A percentile compares a stretch with the other conserved stretches of the same genome.
phyloP scores from a whole-genome alignment of 2,113 vertebrate species.

The Erpornis zantholeuca region DNA sequence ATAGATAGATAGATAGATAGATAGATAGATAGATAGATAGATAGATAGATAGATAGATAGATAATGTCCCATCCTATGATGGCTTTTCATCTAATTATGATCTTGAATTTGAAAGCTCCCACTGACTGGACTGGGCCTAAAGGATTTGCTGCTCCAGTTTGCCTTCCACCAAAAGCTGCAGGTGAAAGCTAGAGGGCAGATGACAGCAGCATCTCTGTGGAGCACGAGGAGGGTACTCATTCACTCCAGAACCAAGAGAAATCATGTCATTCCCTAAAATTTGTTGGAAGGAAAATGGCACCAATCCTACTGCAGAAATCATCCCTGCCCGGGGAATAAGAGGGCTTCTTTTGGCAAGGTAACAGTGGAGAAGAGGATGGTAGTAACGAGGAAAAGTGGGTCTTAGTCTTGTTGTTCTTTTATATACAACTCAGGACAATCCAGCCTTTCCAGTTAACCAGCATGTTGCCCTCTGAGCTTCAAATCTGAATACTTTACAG shows the following conservation, averaged over 20 bases:
- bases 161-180: neutral
- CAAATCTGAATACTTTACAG: neutral
- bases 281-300: neutral
- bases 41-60: neutral
- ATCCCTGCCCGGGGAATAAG: neutral
- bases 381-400: neutral
- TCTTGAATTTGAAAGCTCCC: neutral
- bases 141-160: neutral
- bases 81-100: neutral
- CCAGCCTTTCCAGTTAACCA: neutral
- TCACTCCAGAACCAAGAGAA: neutral
- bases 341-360: neutral
- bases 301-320: neutral
- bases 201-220: neutral
- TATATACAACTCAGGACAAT: neutral
- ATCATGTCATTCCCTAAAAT: neutral
- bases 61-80: neutral
- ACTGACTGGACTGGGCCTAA: neutral
- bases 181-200: neutral
- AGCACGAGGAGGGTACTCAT: neutral
- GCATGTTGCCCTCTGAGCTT: neutral
- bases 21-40: neutral
- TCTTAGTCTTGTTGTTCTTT: neutral
- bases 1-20: neutral
- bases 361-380: neutral